phyloP scores from a whole-genome alignment of 2,113 vertebrate genomes.

The Piaya cayana region DNA sequence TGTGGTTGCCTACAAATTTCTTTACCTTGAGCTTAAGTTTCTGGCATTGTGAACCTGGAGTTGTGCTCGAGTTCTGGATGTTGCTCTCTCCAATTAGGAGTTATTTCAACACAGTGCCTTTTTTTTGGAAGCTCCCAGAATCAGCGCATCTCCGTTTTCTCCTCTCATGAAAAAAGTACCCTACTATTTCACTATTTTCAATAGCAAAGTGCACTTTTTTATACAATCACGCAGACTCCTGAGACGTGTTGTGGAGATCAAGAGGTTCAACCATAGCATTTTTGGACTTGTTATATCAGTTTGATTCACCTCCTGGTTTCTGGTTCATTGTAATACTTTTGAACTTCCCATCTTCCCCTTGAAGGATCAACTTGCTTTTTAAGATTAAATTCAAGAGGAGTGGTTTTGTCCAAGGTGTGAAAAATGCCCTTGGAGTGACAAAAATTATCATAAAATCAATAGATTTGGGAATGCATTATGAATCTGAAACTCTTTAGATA shows the following conservation, averaged over 20 bases:
- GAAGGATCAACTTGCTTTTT: neutral
- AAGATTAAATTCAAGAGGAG: neutral
- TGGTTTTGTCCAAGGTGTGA: neutral
- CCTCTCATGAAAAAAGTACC: rapidly evolving
- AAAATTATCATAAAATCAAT: neutral
- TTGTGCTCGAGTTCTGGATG: neutral
- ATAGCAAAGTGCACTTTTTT: neutral
- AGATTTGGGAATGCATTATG: neutral
- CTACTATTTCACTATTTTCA: neutral
- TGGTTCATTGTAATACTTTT: neutral
- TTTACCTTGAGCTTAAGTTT: neutral
- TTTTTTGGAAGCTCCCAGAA: neutral
- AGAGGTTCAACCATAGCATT: neutral
- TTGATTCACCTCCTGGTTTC: neutral
- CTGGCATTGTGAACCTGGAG: rapidly evolving
- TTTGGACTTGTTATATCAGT: neutral
- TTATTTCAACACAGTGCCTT: neutral
- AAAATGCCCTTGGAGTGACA: neutral
- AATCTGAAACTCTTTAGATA: neutral
- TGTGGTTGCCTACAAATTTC: neutral
- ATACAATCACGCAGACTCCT: neutral
- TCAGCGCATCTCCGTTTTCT: neutral
- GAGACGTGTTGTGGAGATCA: neutral
- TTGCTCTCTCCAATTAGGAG: neutral
- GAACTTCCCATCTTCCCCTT: neutral